Conservation (phyloP, 2,797 vertebrate genomes). For the Periophthalmus magnuspinnatus region DNA sequence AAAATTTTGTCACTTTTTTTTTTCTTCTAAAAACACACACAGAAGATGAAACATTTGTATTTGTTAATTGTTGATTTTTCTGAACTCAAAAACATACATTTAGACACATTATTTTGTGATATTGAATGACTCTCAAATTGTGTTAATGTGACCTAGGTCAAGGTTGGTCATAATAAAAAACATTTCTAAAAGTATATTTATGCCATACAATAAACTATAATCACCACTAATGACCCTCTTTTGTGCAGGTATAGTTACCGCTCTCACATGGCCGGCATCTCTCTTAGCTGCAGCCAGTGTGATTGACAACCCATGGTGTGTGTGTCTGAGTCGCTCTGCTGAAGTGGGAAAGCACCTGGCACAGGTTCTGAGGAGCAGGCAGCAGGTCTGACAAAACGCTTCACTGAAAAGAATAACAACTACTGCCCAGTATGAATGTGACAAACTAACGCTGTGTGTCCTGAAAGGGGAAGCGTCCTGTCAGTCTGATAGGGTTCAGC, state of each 20-base stretch:
- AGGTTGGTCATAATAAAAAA: too few species aligned
- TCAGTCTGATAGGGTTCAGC: slow-evolving; percentile 95
- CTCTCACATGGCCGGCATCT: slow-evolving; percentile 91
- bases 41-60: too few species aligned
- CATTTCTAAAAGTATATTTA: too few species aligned
- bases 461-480: slow-evolving; percentile 88
- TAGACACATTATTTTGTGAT: too few species aligned
- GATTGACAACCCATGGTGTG: slow-evolving; percentile 97
- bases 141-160: too few species aligned
- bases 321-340: slow-evolving; percentile 91
- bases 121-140: too few species aligned
- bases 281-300: slow-evolving; percentile 87
- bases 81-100: too few species aligned
- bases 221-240: neutral
- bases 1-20: too few species aligned
- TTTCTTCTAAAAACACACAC: too few species aligned
- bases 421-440: neutral
- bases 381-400: slow-evolving; percentile 81
- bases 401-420: neutral
- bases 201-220: neutral
- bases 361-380: slow-evolving; percentile 86
- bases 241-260: slow-evolving; percentile 86
- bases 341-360: slow-evolving; percentile 96
- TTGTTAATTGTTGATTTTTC: too few species aligned
- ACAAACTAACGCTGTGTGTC: slow-evolving; percentile 4